phyloP scores from a whole-genome alignment of 2,888 invertebrate species.

The Flexamia atlantica region DNA sequence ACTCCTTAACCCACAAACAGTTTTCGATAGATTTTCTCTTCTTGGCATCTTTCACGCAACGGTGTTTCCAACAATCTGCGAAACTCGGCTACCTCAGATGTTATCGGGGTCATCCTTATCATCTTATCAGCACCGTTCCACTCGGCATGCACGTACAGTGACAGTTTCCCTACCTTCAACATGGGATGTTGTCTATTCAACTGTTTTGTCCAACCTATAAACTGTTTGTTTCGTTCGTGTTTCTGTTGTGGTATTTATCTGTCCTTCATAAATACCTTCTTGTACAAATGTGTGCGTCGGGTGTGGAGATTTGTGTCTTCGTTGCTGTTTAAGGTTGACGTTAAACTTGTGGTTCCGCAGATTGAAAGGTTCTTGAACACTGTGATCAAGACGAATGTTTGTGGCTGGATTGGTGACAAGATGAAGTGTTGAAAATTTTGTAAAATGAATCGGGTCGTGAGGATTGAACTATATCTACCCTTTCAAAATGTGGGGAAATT shows the following conservation, averaged over 20 bases:
- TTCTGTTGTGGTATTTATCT: background rate
- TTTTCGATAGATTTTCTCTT: no score
- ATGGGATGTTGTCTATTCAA: background rate
- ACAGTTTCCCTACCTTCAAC: background rate
- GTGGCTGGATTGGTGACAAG: background rate
- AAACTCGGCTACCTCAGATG: background rate
- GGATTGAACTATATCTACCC: no score
- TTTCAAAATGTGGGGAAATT: no score
- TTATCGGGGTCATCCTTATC: background rate
- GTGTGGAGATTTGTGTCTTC: background rate
- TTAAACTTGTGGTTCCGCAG: background rate
- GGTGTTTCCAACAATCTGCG: background rate
- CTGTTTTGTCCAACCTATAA: background rate
- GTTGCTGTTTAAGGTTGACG: background rate
- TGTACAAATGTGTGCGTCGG: background rate
- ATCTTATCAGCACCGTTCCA: background rate
- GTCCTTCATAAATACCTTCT: background rate
- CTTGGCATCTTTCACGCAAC: background rate
- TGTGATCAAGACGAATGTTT: background rate
- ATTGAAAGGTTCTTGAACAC: background rate
- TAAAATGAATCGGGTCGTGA: no score
- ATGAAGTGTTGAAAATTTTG: no score
- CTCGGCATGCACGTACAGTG: background rate
- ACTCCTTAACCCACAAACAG: no score
- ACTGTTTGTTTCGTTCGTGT: background rate